Conservation (phyloP, 37 sponge, comb jelly and placozoan species). For the Ephydatia muelleri region DNA sequence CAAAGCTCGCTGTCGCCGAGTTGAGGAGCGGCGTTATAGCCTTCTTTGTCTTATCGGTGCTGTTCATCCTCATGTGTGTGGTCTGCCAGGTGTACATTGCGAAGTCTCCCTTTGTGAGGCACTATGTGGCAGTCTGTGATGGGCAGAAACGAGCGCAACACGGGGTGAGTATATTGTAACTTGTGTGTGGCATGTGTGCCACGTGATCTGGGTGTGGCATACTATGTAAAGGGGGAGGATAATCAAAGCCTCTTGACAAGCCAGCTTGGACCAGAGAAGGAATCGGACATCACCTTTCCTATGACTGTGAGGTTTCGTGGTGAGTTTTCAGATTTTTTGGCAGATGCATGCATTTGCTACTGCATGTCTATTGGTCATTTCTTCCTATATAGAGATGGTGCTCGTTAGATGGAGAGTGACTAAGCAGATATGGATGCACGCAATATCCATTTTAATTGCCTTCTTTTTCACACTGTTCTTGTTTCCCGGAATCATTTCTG, state of each 20-base stretch:
- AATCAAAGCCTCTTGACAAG: not conserved
- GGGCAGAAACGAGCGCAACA: not conserved
- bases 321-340: not conserved
- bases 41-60: slow-evolving; percentile 84
- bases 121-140: slow-evolving; percentile 45
- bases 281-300: not conserved
- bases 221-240: not conserved
- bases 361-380: too few species aligned
- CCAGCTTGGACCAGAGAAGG: not conserved
- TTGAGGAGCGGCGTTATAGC: slow-evolving; percentile 58
- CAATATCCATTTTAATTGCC: slow-evolving; percentile 52
- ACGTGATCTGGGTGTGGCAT: not conserved
- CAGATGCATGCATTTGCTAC: not conserved
- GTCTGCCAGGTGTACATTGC: slow-evolving; percentile 61
- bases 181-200: not conserved
- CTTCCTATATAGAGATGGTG: slow-evolving; percentile 24
- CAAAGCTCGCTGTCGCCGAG: slow-evolving; percentile 54
- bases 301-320: not conserved
- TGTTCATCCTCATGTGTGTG: slow-evolving; percentile 74
- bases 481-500: slow-evolving; percentile 79
- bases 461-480: slow-evolving; percentile 81
- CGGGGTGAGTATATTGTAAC: not conserved
- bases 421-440: slow-evolving; percentile 68
- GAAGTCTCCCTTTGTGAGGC: slow-evolving; percentile 56
- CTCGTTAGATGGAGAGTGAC: slow-evolving; percentile 14